These are phyloP conservation scores for Ephestia elutella DNA, from an alignment of 1,140 invertebrate species.

Conservation along the genomic window DNA sequence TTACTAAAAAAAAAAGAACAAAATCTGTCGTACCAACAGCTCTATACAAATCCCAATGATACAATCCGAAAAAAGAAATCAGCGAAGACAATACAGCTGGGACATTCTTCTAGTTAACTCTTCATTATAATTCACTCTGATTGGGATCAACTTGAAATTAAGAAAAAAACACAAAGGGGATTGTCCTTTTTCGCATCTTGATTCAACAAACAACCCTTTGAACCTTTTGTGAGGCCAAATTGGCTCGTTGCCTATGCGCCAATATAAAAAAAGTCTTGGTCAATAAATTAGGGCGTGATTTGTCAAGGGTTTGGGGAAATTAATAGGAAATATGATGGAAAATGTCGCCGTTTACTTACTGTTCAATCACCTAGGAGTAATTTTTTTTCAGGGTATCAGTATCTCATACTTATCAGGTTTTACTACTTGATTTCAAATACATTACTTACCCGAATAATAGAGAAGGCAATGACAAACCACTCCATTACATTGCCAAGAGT, in stretches of 20 bases:
- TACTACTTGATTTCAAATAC: too few relatives aligned
- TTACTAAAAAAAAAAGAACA: slow-evolving; percentile 4
- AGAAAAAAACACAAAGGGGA: slow-evolving; percentile 62
- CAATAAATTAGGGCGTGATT: neutral
- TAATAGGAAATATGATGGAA: neutral
- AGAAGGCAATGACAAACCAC: too few relatives aligned
- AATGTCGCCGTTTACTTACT: too few relatives aligned
- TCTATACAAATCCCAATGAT: slow-evolving; percentile 54
- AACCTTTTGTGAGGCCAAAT: slow-evolving; percentile 38
- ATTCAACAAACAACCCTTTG: slow-evolving; percentile 55
- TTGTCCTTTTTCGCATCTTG: slow-evolving; percentile 56
- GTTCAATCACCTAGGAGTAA: too few relatives aligned
- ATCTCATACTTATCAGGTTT: too few relatives aligned
- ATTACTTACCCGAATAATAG: too few relatives aligned
- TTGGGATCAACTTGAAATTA: slow-evolving; percentile 70
- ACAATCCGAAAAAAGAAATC: slow-evolving; percentile 28
- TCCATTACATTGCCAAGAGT: too few relatives aligned
- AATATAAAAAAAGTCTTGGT: slow-evolving; percentile 3
- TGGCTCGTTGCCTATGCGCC: slow-evolving; percentile 12
- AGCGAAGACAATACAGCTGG: slow-evolving; percentile 52
- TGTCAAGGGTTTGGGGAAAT: neutral
- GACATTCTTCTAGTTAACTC: slow-evolving; percentile 65
- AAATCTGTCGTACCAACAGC: slow-evolving; percentile 12
- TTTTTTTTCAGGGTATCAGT: too few relatives aligned
- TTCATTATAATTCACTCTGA: slow-evolving; percentile 71